These are phyloP conservation scores for Trachemys scripta DNA, from an alignment of 2,113 vertebrate genomes.

Conservation along the genomic window DNA sequence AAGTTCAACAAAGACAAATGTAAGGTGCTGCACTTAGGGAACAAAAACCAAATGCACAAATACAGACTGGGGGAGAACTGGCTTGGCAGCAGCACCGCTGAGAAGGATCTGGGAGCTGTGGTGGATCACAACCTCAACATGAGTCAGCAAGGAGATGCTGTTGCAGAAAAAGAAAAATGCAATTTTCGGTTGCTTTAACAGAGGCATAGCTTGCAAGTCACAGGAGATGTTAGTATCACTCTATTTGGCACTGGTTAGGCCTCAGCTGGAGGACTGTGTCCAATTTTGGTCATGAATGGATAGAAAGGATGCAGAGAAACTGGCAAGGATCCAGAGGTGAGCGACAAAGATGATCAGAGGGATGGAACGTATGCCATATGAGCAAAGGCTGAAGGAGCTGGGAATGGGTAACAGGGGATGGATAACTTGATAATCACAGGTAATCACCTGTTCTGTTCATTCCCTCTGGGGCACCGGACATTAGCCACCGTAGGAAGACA, in stretches of 20 bases:
- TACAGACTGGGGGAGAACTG: background rate
- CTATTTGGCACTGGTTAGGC: background rate
- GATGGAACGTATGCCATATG: too few relatives aligned
- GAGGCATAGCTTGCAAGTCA: background rate
- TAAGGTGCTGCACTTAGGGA: background rate
- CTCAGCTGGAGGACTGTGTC: background rate
- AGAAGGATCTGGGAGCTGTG: background rate
- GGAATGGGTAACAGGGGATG: too few relatives aligned
- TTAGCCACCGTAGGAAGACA: too few relatives aligned
- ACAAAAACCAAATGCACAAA: background rate
- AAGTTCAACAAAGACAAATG: background rate
- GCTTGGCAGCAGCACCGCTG: background rate
- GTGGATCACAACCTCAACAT: background rate
- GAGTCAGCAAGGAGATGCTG: background rate
- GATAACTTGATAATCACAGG: too few relatives aligned
- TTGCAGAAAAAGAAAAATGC: background rate
- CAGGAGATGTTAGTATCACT: fast-evolving
- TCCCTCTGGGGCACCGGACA: too few relatives aligned
- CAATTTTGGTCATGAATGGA: background rate
- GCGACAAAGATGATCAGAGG: background rate
- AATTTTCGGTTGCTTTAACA: too few relatives aligned
- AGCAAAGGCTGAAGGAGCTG: too few relatives aligned
- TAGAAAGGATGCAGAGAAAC: too few relatives aligned
- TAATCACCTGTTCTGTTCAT: too few relatives aligned
- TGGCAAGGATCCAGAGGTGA: background rate